Percentiles rank a stretch among this genome's conserved stretches.
Evolutionary conservation across 1,140 invertebrate genomes (phyloP).

Genomic region (Phymorhynchus buccinoides): DNA sequence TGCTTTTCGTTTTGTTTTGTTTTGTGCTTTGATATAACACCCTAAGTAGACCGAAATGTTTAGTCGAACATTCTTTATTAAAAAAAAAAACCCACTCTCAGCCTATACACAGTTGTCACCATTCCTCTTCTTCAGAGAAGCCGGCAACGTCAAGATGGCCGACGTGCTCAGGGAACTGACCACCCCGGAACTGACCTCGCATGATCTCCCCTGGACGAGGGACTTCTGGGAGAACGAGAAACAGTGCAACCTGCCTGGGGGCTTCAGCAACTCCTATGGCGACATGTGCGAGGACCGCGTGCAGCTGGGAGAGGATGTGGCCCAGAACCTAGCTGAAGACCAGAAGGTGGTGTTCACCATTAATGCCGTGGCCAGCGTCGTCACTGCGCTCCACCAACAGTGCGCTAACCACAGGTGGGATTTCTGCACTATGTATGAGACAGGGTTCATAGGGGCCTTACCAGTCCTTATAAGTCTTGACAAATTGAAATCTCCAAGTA

Average conservation of each 20-base stretch:
- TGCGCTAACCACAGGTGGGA: not conserved
- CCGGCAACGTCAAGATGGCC: conserved; percentile 34
- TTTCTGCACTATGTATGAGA: too few relatives aligned
- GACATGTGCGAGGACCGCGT: not conserved
- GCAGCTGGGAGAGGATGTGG: conserved; percentile 8
- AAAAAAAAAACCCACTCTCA: too few relatives aligned
- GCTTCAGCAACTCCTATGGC: conserved; percentile 50
- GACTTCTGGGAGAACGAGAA: conserved; percentile 53
- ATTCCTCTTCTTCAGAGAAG: conserved; percentile 30
- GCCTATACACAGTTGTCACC: too few relatives aligned
- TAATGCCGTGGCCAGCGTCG: conserved; percentile 50
- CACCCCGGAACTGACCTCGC: not conserved
- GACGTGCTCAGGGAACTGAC: conserved; percentile 43
- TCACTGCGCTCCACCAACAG: conserved; percentile 21
- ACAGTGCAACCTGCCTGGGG: conserved; percentile 47
- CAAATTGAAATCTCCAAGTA: too few relatives aligned
- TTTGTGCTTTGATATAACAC: too few relatives aligned
- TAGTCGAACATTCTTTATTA: too few relatives aligned
- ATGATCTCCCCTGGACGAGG: conserved; percentile 51
- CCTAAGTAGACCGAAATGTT: too few relatives aligned
- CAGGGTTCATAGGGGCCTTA: too few relatives aligned
- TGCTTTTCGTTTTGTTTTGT: too few relatives aligned
- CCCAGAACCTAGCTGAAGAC: conserved; percentile 33
- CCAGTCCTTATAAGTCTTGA: too few relatives aligned
- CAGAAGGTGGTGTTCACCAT: conserved; percentile 55